These are phyloP conservation scores for Hydrolagus affinis DNA, from an alignment of 2,113 vertebrate genomes.

Conservation along the genomic window DNA sequence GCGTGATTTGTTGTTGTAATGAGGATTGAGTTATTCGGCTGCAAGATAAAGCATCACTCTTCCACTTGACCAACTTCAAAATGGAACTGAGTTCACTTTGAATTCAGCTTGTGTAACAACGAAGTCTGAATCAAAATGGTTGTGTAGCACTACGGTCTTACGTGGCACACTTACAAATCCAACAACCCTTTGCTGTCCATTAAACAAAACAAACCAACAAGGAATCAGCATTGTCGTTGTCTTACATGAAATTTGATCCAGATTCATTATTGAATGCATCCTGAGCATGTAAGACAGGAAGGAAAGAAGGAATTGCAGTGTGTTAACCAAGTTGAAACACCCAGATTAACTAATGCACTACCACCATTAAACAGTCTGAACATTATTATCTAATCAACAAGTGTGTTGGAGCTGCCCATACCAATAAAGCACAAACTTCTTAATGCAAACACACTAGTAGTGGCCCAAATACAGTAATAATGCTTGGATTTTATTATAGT, in stretches of 20 bases:
- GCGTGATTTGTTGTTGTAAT: no score
- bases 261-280: neutral
- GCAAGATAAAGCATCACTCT: neutral
- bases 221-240: neutral
- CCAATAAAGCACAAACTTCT: neutral
- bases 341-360: neutral
- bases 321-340: neutral
- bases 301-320: neutral
- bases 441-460: neutral
- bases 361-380: neutral
- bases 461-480: neutral
- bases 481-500: neutral
- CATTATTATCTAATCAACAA: neutral
- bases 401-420: neutral
- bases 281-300: neutral
- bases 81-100: neutral
- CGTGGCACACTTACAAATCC: neutral
- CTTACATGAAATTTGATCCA: no score
- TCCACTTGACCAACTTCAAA: neutral
- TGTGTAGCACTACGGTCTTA: neutral
- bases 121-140: neutral
- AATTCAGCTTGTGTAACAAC: neutral
- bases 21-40: neutral
- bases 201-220: constrained; percentile 6
- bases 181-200: neutral